Base-by-base conservation (phyloP, 2,113 vertebrate species). In the Coturnix japonica region DNA sequence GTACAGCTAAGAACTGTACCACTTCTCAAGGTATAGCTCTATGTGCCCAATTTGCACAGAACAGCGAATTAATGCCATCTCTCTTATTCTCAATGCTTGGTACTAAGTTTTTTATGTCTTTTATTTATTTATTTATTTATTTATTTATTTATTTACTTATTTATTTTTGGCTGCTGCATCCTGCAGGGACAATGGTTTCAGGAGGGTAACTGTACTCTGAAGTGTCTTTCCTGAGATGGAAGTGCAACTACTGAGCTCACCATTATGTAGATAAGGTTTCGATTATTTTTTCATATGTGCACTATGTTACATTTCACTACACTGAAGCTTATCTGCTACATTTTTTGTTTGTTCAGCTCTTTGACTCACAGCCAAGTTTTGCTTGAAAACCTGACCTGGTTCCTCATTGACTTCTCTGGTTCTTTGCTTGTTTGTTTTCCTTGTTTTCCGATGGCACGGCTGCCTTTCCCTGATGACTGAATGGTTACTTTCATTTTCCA, bases 361-460 rank as follows among this genome's bases (percentile, higher is more conserved):
- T 26, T 84, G 19, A 93, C 33, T 81, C 69, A 30, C 35, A 81
- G 87, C 84, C 84, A 79, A 81, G 66, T 89, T 92, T 92, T 7
- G 0, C 4, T 51, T 43, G 30, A 43, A 82, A 84, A 74, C 12
- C 33, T 72, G 39, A 7, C 26, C 0, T 1, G 82, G 64, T 61
- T 67, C 41, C 25, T 39, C 54, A 15, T 14, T 65, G 88, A 70
- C 25, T 11, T 78, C 1, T 26, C 2, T 39, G 9, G 4, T 8
- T 43, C 35, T 26, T 49, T 69, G 41, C 22, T 66, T 7, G 41
- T 54, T 9, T 59, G 7, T 39, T 72, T 73, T 44, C 51, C 6
- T 31, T 9, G n/a, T 59, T 57, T 37, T 4, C n/a, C 20, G 28
- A 7, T 44, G 9, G 6, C 25, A 17, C 37, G 53, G 28, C 26